A percentile compares a stretch with the other conserved stretches of the same genome.
These are phyloP conservation scores for Deilephila porcellus DNA, from an alignment of 2,888 invertebrate genomes.

Conservation along the genomic window DNA sequence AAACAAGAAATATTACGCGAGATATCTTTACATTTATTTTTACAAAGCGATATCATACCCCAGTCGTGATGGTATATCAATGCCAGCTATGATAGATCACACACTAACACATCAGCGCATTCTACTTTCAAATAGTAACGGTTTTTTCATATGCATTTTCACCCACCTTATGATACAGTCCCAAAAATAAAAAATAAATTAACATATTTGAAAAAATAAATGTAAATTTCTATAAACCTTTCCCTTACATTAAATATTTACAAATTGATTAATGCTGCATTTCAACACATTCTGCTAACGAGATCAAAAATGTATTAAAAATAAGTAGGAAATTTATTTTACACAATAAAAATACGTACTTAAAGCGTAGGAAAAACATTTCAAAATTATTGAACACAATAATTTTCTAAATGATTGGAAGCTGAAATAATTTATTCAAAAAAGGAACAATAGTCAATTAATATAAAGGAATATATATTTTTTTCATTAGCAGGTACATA, in stretches of 20 bases:
- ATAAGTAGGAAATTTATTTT: constrained; percentile 21
- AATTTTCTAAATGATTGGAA: constrained; percentile 11
- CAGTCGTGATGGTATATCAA: neutral
- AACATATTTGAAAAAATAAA: constrained; percentile 10
- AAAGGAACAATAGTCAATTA: neutral
- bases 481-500: constrained; percentile 4
- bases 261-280: constrained; percentile 25
- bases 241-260: constrained; percentile 6
- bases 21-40: constrained; percentile 24
- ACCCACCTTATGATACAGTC: neutral
- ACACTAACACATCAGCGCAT: neutral
- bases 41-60: neutral
- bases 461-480: neutral
- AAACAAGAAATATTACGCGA: constrained; percentile 33
- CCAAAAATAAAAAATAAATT: neutral
- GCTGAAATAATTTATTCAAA: neutral
- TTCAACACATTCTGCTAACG: constrained; percentile 18
- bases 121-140: neutral
- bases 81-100: neutral
- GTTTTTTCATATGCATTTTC: neutral
- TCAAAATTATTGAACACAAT: constrained; percentile 17
- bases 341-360: constrained; percentile 15
- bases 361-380: neutral
- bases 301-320: constrained; percentile 27
- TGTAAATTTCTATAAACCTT: neutral